Base-by-base conservation (phyloP, 1,140 invertebrate species). In the Drosophila nasuta region DNA sequence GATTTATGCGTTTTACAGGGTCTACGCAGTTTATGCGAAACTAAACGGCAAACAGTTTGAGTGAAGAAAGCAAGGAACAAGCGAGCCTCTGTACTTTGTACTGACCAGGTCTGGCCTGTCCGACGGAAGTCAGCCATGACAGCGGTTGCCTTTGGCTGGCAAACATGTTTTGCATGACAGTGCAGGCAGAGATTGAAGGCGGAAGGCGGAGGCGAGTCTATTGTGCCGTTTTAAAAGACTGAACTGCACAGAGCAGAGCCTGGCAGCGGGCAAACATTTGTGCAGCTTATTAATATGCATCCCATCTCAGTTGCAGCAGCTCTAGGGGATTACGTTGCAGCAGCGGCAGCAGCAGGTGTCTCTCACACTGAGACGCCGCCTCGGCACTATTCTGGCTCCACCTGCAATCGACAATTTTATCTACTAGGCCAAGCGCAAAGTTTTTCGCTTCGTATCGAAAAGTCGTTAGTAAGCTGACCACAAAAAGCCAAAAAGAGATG, bases 401-500 rank as follows among this genome's bases (percentile, higher is more conserved):
- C 35, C 68, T 41, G 65, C 83, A 76, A 82, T 87, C 82, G 75
- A 57, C 58, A 71, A 82, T 86, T 82, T 86, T 86, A 86, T 86
- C 83, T 86, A 45, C 79, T 71, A 68, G 72, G 79, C 71, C 71
- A 87, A 82, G 64, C 62, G 52, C 54, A 77, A 82, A 87, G 58
- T 88, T 87, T 82, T 66, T 52, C 60, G 77, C 76, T 77, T 48
- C 79, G 76, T 87, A 87, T 87, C 83, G 82, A 79, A 87, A 87
- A 87, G 82, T 82, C 82, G 82, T 87, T 87, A 77, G 82, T 82
- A 87, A 87, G 82, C 82, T 87, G 82, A 87, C 82, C 82, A 65
- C 83, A 87, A 74, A 76, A 80, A 71, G 56, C 83, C 54, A 38
- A 38, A 38, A 38, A 38, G 35, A 10, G 35, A 80, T 70, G 71